Evolutionary conservation across 2,797 vertebrate species (phyloP).

Genomic region (Lacerta viridis): DNA sequence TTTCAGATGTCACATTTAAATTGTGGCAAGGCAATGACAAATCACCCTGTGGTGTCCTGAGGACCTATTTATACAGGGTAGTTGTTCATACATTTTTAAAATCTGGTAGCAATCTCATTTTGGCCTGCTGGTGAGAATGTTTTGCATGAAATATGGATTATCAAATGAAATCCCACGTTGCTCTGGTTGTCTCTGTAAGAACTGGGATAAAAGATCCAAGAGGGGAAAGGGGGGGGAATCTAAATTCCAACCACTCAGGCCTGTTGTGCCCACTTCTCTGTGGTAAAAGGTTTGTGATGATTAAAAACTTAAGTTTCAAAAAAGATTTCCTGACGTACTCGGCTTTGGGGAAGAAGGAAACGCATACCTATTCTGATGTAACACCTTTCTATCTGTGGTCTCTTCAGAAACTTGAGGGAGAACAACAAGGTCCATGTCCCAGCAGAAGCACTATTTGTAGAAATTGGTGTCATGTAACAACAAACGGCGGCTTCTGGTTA

Average conservation of each 20-base stretch:
- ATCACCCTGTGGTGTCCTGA: constrained; percentile 28
- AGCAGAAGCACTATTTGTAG: background rate
- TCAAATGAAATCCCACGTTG: constrained; percentile 30
- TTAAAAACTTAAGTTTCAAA: background rate
- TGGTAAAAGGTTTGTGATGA: background rate
- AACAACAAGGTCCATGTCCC: background rate
- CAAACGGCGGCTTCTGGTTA: background rate
- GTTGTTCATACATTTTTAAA: constrained; percentile 51
- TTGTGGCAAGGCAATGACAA: constrained; percentile 42
- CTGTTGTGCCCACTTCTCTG: background rate
- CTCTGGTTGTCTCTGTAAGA: constrained; percentile 16
- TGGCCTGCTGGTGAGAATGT: constrained; percentile 33
- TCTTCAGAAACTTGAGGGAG: background rate
- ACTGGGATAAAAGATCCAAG: background rate
- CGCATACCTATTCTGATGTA: background rate
- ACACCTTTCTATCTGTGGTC: background rate
- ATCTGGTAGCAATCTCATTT: constrained; percentile 43
- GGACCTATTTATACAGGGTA: constrained; percentile 39
- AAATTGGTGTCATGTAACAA: background rate
- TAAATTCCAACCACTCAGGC: background rate
- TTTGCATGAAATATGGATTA: constrained; percentile 49
- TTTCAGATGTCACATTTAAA: constrained; percentile 48
- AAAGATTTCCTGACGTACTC: background rate
- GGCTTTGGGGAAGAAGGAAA: background rate
- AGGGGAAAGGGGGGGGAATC: background rate